Percentiles rank a stretch among this genome's conserved stretches.
These are phyloP conservation scores for Carabus problematicus DNA, from an alignment of 2,888 invertebrate species.

Conservation along the genomic window DNA sequence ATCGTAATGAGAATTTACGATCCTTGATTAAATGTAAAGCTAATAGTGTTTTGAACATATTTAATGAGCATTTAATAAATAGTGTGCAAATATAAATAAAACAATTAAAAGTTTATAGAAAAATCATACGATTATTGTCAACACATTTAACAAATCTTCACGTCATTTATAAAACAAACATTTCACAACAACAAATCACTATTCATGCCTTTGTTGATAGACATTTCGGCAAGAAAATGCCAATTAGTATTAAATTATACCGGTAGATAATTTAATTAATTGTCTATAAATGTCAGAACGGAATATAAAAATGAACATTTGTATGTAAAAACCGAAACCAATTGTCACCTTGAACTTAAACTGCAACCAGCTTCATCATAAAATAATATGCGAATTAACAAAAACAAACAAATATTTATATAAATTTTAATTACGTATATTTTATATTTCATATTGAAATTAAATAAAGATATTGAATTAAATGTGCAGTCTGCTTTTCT, in stretches of 20 bases:
- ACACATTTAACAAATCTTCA: background rate
- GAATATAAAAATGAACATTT: conserved; percentile 28
- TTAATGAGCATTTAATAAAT: background rate
- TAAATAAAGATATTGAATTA: no score
- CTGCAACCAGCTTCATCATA: background rate
- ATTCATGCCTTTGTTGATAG: background rate
- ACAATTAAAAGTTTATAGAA: background rate
- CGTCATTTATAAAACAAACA: conserved; percentile 1
- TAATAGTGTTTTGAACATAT: background rate
- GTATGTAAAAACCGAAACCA: background rate
- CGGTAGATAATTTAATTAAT: conserved; percentile 25
- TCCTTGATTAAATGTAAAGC: background rate
- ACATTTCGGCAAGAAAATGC: background rate
- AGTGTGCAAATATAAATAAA: background rate
- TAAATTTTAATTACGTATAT: no score
- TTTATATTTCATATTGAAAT: no score
- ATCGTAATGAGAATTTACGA: conserved; percentile 12
- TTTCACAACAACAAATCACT: background rate
- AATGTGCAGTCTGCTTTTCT: no score
- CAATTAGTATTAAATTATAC: conserved; percentile 20
- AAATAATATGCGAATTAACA: no score
- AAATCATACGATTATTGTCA: background rate
- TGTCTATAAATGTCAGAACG: conserved; percentile 33
- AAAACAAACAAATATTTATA: no score
- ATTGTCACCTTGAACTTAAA: conserved; percentile 22